Percentiles rank a stretch among this genome's conserved stretches.
These are phyloP conservation scores for Sciurus vulgaris DNA, from an alignment of 2,797 vertebrate species.

Conservation along the genomic window DNA sequence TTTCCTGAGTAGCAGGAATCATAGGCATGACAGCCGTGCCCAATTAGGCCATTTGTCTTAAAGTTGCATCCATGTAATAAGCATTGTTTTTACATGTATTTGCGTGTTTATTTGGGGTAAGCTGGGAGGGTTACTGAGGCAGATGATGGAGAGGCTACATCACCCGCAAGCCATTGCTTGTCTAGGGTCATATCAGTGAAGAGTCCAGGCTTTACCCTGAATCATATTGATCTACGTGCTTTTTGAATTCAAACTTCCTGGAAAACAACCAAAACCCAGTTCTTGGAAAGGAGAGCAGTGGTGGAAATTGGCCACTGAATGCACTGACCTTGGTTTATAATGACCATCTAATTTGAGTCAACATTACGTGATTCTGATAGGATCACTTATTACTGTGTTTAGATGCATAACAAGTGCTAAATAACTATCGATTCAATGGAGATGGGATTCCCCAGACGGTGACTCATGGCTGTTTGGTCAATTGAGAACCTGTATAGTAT, in stretches of 20 bases:
- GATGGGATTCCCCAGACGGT: not conserved
- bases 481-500: not conserved
- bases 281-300: not conserved
- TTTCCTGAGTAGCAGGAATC: too few relatives aligned
- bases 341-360: conserved; percentile 24
- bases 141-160: not conserved
- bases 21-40: too few relatives aligned
- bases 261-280: conserved; percentile 4
- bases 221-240: not conserved
- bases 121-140: not conserved
- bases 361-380: conserved; percentile 31
- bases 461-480: not conserved
- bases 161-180: not conserved
- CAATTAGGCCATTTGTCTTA: not conserved
- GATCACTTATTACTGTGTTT: conserved; percentile 3
- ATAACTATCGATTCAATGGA: not conserved
- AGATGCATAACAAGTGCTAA: not conserved
- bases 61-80: not conserved
- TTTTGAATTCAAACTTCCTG: conserved; percentile 41
- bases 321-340: conserved; percentile 43
- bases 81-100: not conserved
- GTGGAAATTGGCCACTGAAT: conserved; percentile 12
- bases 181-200: not conserved
- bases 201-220: not conserved
- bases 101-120: not conserved